phyloP scores from a whole-genome alignment of 2,888 invertebrate species.

The Dicroscelio sp. region DNA sequence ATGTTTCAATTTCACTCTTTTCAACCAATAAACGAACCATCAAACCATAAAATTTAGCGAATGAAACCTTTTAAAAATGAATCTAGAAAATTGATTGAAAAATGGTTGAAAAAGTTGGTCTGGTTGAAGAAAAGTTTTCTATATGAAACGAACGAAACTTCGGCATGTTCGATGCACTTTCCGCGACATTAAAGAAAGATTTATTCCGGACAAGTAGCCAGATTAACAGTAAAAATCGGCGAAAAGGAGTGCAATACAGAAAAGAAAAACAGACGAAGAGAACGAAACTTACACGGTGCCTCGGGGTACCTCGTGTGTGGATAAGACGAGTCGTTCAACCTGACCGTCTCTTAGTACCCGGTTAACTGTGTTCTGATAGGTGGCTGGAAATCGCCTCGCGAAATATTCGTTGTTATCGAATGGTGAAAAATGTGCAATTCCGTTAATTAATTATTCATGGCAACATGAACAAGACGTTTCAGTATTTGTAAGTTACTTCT shows the following conservation, averaged over 20 bases:
- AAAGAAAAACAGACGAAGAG: constrained; percentile 82
- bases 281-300: constrained; percentile 79
- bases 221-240: constrained; percentile 88
- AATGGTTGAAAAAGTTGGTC: too few species aligned
- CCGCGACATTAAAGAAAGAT: constrained; percentile 41
- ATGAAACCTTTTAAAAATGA: too few species aligned
- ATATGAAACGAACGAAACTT: neutral
- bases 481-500: constrained; percentile 63
- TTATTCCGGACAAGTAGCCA: constrained; percentile 57
- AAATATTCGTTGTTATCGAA: constrained; percentile 51
- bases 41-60: too few species aligned
- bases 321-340: constrained; percentile 89
- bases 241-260: constrained; percentile 76
- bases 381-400: constrained; percentile 61
- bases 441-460: constrained; percentile 31
- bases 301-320: constrained; percentile 84
- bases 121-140: neutral
- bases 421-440: constrained; percentile 52
- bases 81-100: too few species aligned
- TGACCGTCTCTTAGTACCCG: constrained; percentile 88
- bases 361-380: constrained; percentile 87
- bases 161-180: constrained; percentile 2
- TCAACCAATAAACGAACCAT: too few species aligned
- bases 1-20: too few species aligned
- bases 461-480: constrained; percentile 46